Conservation (phyloP, 2,113 vertebrate species). For the Etheostoma spectabile region DNA sequence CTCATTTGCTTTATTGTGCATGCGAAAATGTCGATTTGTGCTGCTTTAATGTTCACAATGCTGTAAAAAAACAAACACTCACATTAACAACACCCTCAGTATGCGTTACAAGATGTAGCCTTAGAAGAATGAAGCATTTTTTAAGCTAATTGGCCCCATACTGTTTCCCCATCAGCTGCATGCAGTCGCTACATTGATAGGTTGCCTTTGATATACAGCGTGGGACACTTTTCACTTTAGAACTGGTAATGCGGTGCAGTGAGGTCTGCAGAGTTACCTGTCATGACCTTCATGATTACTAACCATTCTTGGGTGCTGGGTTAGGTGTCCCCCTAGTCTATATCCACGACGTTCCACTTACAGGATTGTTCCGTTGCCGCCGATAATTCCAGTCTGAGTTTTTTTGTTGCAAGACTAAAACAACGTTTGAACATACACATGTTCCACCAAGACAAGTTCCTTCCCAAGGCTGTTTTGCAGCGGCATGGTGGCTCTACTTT, state of each 20-base stretch:
- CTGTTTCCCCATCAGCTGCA: not conserved
- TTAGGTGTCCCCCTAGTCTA: constrained; percentile 1
- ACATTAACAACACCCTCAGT: not conserved
- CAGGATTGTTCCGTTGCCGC: too few relatives aligned
- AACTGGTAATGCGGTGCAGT: not conserved
- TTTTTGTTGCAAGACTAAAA: too few relatives aligned
- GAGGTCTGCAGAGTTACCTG: constrained; percentile 13
- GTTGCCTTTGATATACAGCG: not conserved
- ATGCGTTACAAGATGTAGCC: not conserved
- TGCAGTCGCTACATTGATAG: not conserved
- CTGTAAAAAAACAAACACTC: not conserved
- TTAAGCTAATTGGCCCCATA: constrained; percentile 2
- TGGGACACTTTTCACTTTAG: constrained; percentile 4
- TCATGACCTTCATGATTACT: not conserved
- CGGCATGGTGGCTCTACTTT: not conserved
- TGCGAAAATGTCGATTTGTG: too few relatives aligned
- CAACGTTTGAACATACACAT: too few relatives aligned
- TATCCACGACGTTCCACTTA: too few relatives aligned
- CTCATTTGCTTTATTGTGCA: too few relatives aligned
- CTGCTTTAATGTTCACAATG: not conserved
- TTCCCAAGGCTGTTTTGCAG: too few relatives aligned
- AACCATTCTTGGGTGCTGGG: not conserved
- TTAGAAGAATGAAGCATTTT: not conserved
- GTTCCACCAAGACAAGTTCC: too few relatives aligned
- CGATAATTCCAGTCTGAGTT: too few relatives aligned